Evolutionary conservation across 2,113 vertebrate genomes (phyloP), one percentile per base, ranked within the genome.

Genomic region (Heterotis niloticus): DNA sequence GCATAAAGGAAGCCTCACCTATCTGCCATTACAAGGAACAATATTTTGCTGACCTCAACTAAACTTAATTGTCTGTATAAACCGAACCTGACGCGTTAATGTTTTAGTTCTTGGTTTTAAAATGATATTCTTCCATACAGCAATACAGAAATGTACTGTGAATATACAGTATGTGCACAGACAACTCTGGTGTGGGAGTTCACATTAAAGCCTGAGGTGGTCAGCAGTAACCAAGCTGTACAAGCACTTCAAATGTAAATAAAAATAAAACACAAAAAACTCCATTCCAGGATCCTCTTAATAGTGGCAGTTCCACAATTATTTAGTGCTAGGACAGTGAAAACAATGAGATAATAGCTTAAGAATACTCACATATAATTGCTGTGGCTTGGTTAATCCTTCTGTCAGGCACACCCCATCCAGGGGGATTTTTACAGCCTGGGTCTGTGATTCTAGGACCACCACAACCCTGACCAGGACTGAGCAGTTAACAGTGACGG

Each of bases 291-390:
- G 56, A 23, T 59, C 26, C n/a, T 72, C 69, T 54, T 59, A 75
- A 75, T 64, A 75, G 57, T 62, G 59, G 59, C 28, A 75, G 62
- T 75, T 62, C 14, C 29, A 75, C 62, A 24, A 26, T 62, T 75
- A 18, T 28, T 75, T 34, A 75, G 74, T 75, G 59, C 34, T 59
- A 75, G 24, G 59, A 59, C 26, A 74, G n/a, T 24, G 54, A 74
- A 74, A 52, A 74, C 71, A 74, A 74, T 74, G 57, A 59, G 71
- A 26, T 74, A 74, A 74, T 74, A 57, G 52, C 71, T 23, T 74
- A 74, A 54, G 71, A 54, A 57, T 74, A 74, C 56, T 74, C 71
- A 56, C 12, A 54, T 51, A 24, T 74, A 74, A 74, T 74, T 74
- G 57, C 7, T 57, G 71, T 74, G 71, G 57, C 57, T 74, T 74